phyloP scores from a whole-genome alignment of 2,888 invertebrate genomes.

The Acrobasis suavella region DNA sequence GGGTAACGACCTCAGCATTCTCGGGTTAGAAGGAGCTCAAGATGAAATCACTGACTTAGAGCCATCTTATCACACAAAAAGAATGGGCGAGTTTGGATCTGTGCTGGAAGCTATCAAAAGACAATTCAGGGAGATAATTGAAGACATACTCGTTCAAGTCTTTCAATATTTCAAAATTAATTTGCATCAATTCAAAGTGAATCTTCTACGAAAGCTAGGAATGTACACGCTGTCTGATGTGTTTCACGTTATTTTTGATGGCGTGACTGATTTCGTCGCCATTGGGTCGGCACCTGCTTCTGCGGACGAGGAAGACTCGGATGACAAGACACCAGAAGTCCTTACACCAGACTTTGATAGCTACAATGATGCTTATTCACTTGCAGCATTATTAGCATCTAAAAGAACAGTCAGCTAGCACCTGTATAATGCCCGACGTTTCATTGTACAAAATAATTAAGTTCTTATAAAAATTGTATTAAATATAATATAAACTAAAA shows the following conservation, averaged over 20 bases:
- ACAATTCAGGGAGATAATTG: conserved; percentile 49
- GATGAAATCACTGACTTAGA: conserved; percentile 27
- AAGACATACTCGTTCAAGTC: conserved; percentile 44
- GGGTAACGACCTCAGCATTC: conserved; percentile 16
- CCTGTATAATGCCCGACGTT: no score
- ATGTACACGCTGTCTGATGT: conserved; percentile 52
- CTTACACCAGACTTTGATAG: conserved; percentile 24
- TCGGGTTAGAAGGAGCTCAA: conserved; percentile 21
- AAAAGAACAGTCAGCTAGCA: background rate
- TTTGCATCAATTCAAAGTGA: conserved; percentile 47
- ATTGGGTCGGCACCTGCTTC: conserved; percentile 27
- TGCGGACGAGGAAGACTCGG: conserved; percentile 29
- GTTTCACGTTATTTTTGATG: conserved; percentile 47
- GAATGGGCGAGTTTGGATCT: conserved; percentile 39
- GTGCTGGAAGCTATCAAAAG: conserved; percentile 45
- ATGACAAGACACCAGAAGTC: conserved; percentile 17
- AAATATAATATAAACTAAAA: background rate
- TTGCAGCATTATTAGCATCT: conserved; percentile 26
- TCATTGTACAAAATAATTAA: no score
- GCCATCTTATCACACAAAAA: conserved; percentile 24
- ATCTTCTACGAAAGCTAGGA: conserved; percentile 49
- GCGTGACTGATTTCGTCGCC: conserved; percentile 44
- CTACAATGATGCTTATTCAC: conserved; percentile 27
- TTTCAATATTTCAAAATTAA: conserved; percentile 40
- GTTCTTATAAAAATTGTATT: no score